Evolutionary conservation across 2,888 invertebrate species (phyloP), one percentile per base, ranked within the genome.

Genomic region (Agelastica alni): DNA sequence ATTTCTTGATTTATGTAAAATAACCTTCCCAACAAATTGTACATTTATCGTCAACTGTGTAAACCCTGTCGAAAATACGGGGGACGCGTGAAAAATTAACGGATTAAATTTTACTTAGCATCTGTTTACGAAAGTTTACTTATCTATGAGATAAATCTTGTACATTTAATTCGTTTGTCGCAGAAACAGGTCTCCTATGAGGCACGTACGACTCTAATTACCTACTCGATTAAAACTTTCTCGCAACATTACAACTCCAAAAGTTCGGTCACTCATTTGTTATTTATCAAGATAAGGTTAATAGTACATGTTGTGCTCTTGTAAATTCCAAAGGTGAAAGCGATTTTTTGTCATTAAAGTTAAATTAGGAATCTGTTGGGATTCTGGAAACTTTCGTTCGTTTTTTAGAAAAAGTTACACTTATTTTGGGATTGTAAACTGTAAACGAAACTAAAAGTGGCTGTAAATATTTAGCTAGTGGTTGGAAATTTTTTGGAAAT

Each of bases 181-280:
- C 14, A 47, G 41, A 53, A 47, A 47, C 42, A 36, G 13, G 26
- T 42, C 47, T 22, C 16, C 42, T 41, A 32, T 28, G 37, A 34
- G 22, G 36, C 47, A 47, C 53, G 53, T 53, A 42, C 47, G 47
- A 47, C 36, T 46, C 42, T 53, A 43, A 53, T 47, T 47, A 47
- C n/a, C n/a, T n/a, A n/a, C 28, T 46, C 44, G 36, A 45, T 53
- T 53, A 43, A 30, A 46, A 53, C 30, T 53, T 47, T 47, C 13
- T 17, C 34, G 20, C 30, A 53, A 47, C 36, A 47, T 18, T 22
- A 46, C 39, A 26, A 41, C 32, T 34, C 42, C 42, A 22, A 31
- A 41, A 47, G 42, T 32, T 12, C 9, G 47, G 17, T 18, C 34
- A 32, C 17, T 47, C 41, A 34, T 53, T 42, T 34, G 47, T 48